phyloP scores from a whole-genome alignment of 2,888 invertebrate species.

The Pseudococcus longispinus region DNA sequence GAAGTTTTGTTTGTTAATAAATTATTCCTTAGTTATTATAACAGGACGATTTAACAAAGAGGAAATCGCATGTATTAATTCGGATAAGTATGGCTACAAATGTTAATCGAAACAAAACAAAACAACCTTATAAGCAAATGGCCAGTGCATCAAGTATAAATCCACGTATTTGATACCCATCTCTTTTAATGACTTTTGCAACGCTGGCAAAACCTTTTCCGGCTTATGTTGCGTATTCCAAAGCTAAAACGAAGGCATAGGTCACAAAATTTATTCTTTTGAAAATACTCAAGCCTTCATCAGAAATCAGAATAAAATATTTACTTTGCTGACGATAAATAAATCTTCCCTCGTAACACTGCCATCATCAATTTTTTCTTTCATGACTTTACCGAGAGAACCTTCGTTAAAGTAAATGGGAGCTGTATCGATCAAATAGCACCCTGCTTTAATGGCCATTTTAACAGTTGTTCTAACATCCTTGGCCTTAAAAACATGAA shows the following conservation, averaged over 20 bases:
- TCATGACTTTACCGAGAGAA: constrained; percentile 72
- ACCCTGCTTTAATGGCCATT: constrained; percentile 76
- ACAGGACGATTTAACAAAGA: background rate
- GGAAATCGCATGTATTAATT: no score
- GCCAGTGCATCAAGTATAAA: constrained; percentile 92
- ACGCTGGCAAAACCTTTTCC: constrained; percentile 75
- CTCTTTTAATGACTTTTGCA: constrained; percentile 73
- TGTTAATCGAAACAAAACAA: constrained; percentile 61
- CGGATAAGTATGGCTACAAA: background rate
- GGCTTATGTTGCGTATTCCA: constrained; percentile 89
- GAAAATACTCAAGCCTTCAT: background rate
- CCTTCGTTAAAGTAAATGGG: constrained; percentile 75
- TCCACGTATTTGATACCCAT: constrained; percentile 81
- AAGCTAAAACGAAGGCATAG: constrained; percentile 62
- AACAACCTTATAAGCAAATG: constrained; percentile 78
- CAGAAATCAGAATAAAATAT: background rate
- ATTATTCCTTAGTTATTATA: background rate
- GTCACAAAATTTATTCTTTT: background rate
- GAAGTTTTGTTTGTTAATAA: background rate
- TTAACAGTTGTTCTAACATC: constrained; percentile 36
- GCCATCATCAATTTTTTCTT: constrained; percentile 71
- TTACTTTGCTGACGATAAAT: constrained; percentile 72
- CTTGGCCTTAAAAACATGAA: background rate
- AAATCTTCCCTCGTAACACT: constrained; percentile 74
- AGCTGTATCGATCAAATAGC: constrained; percentile 79